These are phyloP conservation scores for Anser brachyrhynchus DNA, from an alignment of 2,113 vertebrate species.

Conservation along the genomic window DNA sequence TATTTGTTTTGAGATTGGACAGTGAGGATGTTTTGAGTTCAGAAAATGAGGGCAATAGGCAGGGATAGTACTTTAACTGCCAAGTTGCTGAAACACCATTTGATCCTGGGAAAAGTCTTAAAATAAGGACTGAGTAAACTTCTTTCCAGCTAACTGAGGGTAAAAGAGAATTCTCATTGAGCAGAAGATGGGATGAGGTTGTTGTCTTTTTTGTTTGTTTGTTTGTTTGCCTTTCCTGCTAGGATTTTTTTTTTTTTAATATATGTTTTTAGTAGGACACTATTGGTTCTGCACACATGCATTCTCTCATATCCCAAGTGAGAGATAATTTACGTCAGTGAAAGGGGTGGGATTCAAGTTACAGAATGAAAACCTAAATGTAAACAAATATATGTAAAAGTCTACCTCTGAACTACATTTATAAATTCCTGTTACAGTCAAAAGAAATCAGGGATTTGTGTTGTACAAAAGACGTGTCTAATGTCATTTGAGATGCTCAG, in stretches of 20 bases:
- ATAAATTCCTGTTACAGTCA: neutral
- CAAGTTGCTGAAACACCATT: neutral
- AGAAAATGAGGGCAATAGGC: neutral
- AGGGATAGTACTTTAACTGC: neutral
- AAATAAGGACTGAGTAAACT: neutral
- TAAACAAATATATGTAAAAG: neutral
- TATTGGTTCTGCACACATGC: neutral
- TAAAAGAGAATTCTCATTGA: neutral
- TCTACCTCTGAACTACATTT: neutral
- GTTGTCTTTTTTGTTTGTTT: neutral
- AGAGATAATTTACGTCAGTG: neutral
- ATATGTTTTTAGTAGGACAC: neutral
- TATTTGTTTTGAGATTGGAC: neutral
- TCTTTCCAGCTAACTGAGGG: neutral
- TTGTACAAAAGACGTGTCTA: neutral
- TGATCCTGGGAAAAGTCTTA: neutral
- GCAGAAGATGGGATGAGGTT: rapidly evolving
- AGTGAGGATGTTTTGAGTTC: neutral
- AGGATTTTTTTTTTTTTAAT: neutral
- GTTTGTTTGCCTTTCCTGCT: neutral
- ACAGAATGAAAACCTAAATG: neutral
- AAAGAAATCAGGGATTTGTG: neutral
- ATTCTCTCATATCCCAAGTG: rapidly evolving
- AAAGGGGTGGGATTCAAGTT: neutral
- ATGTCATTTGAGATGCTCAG: neutral